Base-by-base conservation (phyloP, 2,888 invertebrate genomes). In the Sicus ferrugineus region DNA sequence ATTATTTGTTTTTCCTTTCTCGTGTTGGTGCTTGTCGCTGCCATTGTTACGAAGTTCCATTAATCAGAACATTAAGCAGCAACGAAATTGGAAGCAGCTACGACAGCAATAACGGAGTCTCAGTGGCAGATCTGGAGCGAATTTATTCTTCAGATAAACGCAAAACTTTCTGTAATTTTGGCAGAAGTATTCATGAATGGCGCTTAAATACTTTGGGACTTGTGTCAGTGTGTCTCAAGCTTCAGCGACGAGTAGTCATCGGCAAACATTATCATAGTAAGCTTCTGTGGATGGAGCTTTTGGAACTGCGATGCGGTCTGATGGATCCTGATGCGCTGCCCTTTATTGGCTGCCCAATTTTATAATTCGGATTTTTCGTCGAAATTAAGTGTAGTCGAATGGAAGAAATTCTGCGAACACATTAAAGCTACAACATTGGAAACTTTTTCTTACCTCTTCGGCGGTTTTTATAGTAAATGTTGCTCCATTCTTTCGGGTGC, bases 131-230 rank as follows among this genome's bases (percentile, higher is more conserved):
- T 54, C 34, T 31, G 26, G 34, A 26, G 54, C 2, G 26, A 21
- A 38, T 65, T 52, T 65, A 54, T 54, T 34, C 54, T 34, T 19
- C 26, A 52, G 52, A 54, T 65, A 65, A 65, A 34, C 52, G n/a
- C n/a, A 65, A 65, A 31, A 52, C 52, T 23, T 54, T 65, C 31
- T 52, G 65, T 65, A 52, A 65, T 65, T 65, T 54, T 34, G 54
- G 34, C 54, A 52, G 65, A 54, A 65, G 38, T 65, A 65, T 65
- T 65, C 65, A 65, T 65, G 54, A 38, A 38, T 54, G 26, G 52
- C 34, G 26, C 38, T 52, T 65, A 65, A 50, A 65, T n/a, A 65
- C 38, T 54, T 65, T 38, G 28, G 46, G 11, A 46, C 46, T 38
- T 46, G n/a, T n/a, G 5, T 9, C 3, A n/a, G 4, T 11, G 56